phyloP scores from a whole-genome alignment of 2,888 invertebrate species.

The Drosophila formosana region DNA sequence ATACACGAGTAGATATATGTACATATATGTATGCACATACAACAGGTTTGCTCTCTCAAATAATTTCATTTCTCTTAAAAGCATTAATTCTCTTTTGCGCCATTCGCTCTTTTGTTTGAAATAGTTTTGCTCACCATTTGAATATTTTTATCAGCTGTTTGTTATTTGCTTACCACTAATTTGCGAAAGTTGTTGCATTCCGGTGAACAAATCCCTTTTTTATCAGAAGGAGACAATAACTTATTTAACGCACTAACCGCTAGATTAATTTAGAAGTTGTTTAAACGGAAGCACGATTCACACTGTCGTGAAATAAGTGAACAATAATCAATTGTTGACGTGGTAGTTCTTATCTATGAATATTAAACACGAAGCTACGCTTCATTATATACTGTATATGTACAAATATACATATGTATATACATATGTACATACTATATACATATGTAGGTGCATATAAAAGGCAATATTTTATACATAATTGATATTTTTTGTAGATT shows the following conservation, averaged over 20 bases:
- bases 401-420: neutral
- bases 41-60: constrained; percentile 17
- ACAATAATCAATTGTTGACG: constrained; percentile 1
- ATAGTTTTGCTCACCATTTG: neutral
- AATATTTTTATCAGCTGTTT: constrained; percentile 14
- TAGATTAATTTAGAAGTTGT: constrained; percentile 17
- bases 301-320: constrained; percentile 37
- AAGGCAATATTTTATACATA: neutral
- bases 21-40: constrained; percentile 12
- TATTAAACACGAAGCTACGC: constrained; percentile 22
- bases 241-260: constrained; percentile 9
- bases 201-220: constrained; percentile 1
- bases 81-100: neutral
- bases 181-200: constrained; percentile 36
- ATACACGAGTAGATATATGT: neutral
- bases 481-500: constrained; percentile 7
- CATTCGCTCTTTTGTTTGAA: constrained; percentile 23
- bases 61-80: constrained; percentile 12
- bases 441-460: too few species aligned
- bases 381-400: constrained; percentile 11
- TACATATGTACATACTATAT: constrained; percentile 3
- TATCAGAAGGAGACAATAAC: constrained; percentile 1
- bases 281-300: constrained; percentile 32
- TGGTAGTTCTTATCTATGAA: constrained; percentile 38
- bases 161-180: constrained; percentile 51